Base-by-base conservation (phyloP, 2,888 invertebrate species). In the Pollenia labialis region DNA sequence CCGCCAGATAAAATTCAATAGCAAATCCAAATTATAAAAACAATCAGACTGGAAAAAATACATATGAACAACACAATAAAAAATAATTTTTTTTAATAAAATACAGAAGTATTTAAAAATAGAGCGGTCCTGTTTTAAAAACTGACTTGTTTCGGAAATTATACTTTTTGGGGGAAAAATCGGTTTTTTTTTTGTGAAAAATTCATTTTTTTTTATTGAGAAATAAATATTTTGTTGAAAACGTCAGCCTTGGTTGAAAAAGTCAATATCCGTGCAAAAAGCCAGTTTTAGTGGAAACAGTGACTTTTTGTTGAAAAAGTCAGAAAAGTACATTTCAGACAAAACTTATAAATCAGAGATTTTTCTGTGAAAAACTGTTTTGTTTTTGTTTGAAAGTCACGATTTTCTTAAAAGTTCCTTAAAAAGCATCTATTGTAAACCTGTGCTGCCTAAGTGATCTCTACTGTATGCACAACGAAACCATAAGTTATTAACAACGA, bases 1-100 rank as follows among this genome's bases (percentile, higher is more conserved):
- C 81, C 71, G 18, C 54, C 68, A 75, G 75, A 68, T 69, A 75
- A 72, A 75, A 54, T 74, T 86, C 68, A 82, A 79, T 68, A 62
- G 48, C 69, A 75, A 71, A 77, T 62, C 50, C 74, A 62, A 82
- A 82, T 74, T 40, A 74, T 62, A 54, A 48, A 79, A 42, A 69
- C 23, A 79, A 69, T 32, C 52, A 58, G 44, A 50, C 40, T 7
- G 18, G 6, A 62, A 54, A 18, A 46, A 44, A 52, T 50, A 66
- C 9, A 44, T 68, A 14, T 68, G 44, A 82, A 58, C 6, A 50
- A 23, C 23, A 56, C 42, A n/a, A 32, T 18, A 12, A 14, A 58
- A 23, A 12, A 23, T 18, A 18, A 18, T 32, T 32, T 4, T 32
- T 32, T 32, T 6, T 32, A 32, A 32, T 6, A 32, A 32, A 32